These are phyloP conservation scores for Scolopax bukidnonensis DNA, from an alignment of 2,797 vertebrate genomes.

Conservation along the genomic window DNA sequence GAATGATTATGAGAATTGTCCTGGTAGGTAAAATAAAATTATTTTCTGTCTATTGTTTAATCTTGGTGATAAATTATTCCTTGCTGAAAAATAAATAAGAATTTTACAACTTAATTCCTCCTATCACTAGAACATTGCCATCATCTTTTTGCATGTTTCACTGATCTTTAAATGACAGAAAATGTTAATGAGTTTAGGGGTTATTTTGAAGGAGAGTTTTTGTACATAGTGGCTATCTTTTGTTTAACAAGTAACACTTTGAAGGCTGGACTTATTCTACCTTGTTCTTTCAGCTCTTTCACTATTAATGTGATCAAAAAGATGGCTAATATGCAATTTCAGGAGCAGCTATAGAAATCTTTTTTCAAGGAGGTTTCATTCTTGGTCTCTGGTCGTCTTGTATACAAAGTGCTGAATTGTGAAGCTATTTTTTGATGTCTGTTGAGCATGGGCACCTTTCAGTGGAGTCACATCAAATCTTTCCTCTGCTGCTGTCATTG, in stretches of 20 bases:
- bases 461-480: neutral
- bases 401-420: neutral
- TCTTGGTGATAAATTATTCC: neutral
- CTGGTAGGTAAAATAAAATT: neutral
- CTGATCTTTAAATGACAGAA: neutral
- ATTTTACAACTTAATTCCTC: neutral
- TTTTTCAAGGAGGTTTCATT: neutral
- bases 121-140: neutral
- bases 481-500: neutral
- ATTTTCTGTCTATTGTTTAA: neutral
- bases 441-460: neutral
- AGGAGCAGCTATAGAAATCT: neutral
- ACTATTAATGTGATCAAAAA: neutral
- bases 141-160: neutral
- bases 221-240: neutral
- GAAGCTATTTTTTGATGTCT: neutral
- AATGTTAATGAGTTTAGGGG: neutral
- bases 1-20: neutral
- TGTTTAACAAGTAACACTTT: neutral
- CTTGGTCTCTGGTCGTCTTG: neutral
- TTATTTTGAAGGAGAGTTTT: slow-evolving; percentile 38
- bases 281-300: neutral
- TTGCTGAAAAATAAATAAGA: slow-evolving; percentile 22
- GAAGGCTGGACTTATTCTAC: neutral
- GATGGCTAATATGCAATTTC: neutral